Conservation (phyloP, 2,113 vertebrate genomes). For the Chionodraco myersi region DNA sequence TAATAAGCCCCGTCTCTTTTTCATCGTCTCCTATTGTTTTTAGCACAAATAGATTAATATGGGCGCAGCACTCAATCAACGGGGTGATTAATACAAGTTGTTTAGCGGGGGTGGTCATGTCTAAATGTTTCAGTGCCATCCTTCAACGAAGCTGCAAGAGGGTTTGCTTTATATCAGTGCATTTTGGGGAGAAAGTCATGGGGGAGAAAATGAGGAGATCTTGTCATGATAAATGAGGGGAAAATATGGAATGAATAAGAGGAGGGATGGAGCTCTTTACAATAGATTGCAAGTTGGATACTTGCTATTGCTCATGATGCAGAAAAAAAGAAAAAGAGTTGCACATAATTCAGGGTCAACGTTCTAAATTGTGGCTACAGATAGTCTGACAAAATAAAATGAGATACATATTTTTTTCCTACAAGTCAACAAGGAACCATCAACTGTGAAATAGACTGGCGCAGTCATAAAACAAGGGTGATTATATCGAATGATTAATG, state of each 20-base stretch:
- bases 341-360: no score
- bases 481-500: neutral
- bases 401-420: no score
- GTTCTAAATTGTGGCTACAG: no score
- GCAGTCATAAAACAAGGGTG: neutral
- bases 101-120: constrained; percentile 72
- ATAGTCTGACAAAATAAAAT: no score
- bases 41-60: constrained; percentile 57
- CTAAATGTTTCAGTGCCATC: constrained; percentile 70
- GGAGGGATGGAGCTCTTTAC: constrained; percentile 51
- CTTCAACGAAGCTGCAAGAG: constrained; percentile 67
- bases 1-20: constrained; percentile 58
- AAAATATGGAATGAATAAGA: constrained; percentile 66
- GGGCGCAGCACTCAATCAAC: constrained; percentile 73
- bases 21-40: constrained; percentile 48
- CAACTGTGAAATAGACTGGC: neutral
- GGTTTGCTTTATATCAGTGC: constrained; percentile 43
- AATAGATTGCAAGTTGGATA: constrained; percentile 44
- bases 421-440: neutral
- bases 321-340: neutral
- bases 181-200: constrained; percentile 63
- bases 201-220: constrained; percentile 45
- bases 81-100: constrained; percentile 79
- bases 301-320: constrained; percentile 48
- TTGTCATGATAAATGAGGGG: constrained; percentile 72